Evolutionary conservation across 2,888 invertebrate species (phyloP).

Genomic region (Tubulanus polymorphus): DNA sequence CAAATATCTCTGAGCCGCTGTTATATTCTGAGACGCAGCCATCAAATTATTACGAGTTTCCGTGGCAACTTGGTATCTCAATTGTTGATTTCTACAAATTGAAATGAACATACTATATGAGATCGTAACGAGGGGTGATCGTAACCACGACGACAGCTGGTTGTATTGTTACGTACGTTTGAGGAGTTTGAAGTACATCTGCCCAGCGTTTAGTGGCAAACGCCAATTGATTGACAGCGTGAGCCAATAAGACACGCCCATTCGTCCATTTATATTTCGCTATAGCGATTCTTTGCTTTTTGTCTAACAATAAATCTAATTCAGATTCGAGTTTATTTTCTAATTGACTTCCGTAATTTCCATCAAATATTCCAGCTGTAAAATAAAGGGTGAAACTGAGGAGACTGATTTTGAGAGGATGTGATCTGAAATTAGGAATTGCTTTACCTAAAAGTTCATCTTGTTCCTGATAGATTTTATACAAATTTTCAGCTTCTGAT

Average conservation of each 20-base stretch:
- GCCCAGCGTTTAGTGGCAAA: constrained; percentile 56
- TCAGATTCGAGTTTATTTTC: constrained; percentile 57
- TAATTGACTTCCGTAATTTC: constrained; percentile 56
- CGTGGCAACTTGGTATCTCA: constrained; percentile 55
- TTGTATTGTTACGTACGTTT: constrained; percentile 38
- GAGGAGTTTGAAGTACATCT: constrained; percentile 47
- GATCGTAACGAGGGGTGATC: no score
- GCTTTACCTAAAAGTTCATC: constrained; percentile 56
- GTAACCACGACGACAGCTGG: no score
- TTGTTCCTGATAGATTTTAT: constrained; percentile 53
- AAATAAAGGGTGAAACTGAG: constrained; percentile 5
- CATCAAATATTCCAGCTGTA: constrained; percentile 56
- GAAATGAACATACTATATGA: no score
- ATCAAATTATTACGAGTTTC: constrained; percentile 58
- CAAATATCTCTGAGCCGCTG: constrained; percentile 56
- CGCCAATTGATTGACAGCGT: constrained; percentile 56
- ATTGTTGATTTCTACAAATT: constrained; percentile 50
- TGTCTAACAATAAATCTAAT: constrained; percentile 55
- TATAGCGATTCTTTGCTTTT: constrained; percentile 55
- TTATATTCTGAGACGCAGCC: constrained; percentile 58
- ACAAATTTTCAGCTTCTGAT: constrained; percentile 48
- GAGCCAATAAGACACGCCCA: constrained; percentile 54
- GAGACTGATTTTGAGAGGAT: background rate
- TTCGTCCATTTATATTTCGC: constrained; percentile 58
- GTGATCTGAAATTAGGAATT: no score